Evolutionary conservation across 2,113 vertebrate species (phyloP), one percentile per base, ranked within the genome.

Genomic region (Zapus hudsonius): DNA sequence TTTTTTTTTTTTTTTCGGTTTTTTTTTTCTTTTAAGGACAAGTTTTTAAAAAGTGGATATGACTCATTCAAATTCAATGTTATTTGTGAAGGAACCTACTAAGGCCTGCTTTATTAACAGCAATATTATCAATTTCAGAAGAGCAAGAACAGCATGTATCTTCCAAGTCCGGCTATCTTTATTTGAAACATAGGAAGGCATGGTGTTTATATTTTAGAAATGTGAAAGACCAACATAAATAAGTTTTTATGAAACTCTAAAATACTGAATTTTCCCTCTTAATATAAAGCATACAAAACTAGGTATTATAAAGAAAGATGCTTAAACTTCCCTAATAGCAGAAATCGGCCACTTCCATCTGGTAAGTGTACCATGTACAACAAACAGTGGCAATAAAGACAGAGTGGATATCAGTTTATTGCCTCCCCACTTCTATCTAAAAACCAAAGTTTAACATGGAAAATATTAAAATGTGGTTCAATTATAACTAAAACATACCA

Each of bases 211-310:
- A 69, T 92, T 90, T 93, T 33, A 87, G 27, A 91, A 91, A 89
- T 59, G 67, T 59, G 70, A 89, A 13, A 90, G 36, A 90, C 36
- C n/a, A 88, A 70, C 19, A 47, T 47, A n/a, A 89, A 57, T 86
- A 42, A 90, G 13, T 47, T 80, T 81, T 81, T 92, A 33, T 87
- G 40, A 91, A 90, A 91, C 89, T 47, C 16, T 59, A 91, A 13
- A 94, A 95, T 42, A 82, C 59, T 72, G 4, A 88, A 55, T 91
- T 89, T 87, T 84, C 69, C 36, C 55, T 83, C 66, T 91, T 92
- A 92, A 63, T 67, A 90, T 7, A 8, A 0, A 67, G 29, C 33
- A 86, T 47, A 80, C n/a, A 89, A 90, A 90, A 85, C 20, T 72
- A 94, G 25, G 82, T 33, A 82, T 70, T 47, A 73, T 78, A 78